Percentiles rank a stretch among this genome's conserved stretches.
Conservation (phyloP, 2,888 invertebrate genomes). For the Mythimna lalbum region DNA sequence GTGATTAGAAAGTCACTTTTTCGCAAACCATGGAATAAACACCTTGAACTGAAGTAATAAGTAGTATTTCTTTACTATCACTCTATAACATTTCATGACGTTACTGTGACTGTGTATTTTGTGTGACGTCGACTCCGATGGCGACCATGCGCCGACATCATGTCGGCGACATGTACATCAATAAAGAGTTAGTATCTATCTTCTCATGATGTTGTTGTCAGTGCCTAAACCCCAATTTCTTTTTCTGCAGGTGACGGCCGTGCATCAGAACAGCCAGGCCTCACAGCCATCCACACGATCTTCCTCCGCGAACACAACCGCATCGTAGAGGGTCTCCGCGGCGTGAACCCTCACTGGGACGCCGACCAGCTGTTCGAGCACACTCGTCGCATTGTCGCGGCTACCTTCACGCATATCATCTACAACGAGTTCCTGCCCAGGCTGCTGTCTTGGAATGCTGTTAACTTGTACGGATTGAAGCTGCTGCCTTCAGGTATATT, state of each 20-base stretch:
- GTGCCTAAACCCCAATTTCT: neutral
- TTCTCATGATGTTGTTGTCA: neutral
- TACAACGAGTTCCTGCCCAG: conserved; percentile 98
- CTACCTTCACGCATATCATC: conserved; percentile 94
- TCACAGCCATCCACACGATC: conserved; percentile 96
- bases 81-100: too few relatives aligned
- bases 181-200: too few relatives aligned
- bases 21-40: too few relatives aligned
- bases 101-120: too few relatives aligned
- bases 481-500: conserved; percentile 92
- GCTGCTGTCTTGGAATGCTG: conserved; percentile 96
- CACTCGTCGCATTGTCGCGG: conserved; percentile 94
- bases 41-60: too few relatives aligned
- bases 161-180: too few relatives aligned
- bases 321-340: conserved; percentile 94
- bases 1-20: too few relatives aligned
- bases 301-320: conserved; percentile 98
- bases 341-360: conserved; percentile 97
- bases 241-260: conserved; percentile 93
- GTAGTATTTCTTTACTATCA: too few relatives aligned
- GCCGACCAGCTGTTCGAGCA: conserved; percentile 96
- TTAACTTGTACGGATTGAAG: conserved; percentile 96
- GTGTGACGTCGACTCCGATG: too few relatives aligned
- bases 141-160: too few relatives aligned
- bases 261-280: conserved; percentile 97